phyloP scores from a whole-genome alignment of 1,140 invertebrate species.

The Aethina tumida region DNA sequence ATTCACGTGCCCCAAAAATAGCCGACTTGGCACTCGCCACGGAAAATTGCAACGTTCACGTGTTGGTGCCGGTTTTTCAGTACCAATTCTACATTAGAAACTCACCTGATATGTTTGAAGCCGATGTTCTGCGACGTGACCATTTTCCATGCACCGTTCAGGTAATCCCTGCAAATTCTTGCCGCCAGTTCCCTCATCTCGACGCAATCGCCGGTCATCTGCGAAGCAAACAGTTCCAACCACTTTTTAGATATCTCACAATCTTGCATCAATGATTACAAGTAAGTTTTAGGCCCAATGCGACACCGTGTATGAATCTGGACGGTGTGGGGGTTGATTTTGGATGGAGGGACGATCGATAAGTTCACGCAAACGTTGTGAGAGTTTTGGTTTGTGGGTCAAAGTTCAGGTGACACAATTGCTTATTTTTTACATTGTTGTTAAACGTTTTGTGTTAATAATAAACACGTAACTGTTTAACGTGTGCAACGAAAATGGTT shows the following conservation, averaged over 20 bases:
- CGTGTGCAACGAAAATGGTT: too few relatives aligned
- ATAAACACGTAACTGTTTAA: too few relatives aligned
- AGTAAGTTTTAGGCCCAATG: neutral
- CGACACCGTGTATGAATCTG: too few relatives aligned
- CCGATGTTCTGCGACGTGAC: conserved; percentile 63
- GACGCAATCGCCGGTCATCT: conserved; percentile 45
- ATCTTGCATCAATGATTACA: conserved; percentile 1
- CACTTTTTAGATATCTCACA: conserved; percentile 13
- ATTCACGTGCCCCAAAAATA: too few relatives aligned
- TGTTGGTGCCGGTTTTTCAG: conserved; percentile 2
- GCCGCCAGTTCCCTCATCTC: conserved; percentile 75
- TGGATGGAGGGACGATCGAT: conserved; percentile 7
- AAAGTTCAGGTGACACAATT: too few relatives aligned
- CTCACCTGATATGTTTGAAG: conserved; percentile 71
- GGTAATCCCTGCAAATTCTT: conserved; percentile 75
- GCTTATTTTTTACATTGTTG: too few relatives aligned
- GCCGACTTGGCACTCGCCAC: neutral
- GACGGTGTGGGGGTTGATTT: too few relatives aligned
- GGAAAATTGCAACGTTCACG: neutral
- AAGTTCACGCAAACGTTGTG: conserved; percentile 12
- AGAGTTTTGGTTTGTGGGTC: too few relatives aligned
- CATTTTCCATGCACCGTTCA: conserved; percentile 77
- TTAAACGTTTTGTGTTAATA: too few relatives aligned
- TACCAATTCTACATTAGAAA: conserved; percentile 2
- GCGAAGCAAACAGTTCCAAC: conserved; percentile 22